These are phyloP conservation scores for Drosophila cognata DNA, from an alignment of 2,888 invertebrate species.

Conservation along the genomic window DNA sequence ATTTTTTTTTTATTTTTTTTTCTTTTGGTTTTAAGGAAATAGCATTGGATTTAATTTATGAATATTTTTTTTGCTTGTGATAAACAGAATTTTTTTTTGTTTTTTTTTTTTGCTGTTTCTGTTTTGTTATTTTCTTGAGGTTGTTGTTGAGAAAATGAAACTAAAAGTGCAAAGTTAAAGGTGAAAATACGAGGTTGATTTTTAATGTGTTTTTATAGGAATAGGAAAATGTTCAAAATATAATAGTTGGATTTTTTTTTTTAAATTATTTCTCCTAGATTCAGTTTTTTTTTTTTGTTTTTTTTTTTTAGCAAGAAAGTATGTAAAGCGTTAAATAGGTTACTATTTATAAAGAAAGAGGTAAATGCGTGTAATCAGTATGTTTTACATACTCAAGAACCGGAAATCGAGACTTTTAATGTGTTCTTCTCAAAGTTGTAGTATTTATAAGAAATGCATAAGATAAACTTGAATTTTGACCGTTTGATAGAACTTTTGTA, in stretches of 20 bases:
- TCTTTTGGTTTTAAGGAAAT: not conserved
- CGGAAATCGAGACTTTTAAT: conserved; percentile 32
- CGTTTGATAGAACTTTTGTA: conserved; percentile 4
- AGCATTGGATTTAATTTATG: conserved; percentile 15
- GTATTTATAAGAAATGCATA: conserved; percentile 30
- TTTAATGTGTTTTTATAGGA: conserved; percentile 27
- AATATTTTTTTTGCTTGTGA: conserved; percentile 19
- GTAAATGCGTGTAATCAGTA: conserved; percentile 41
- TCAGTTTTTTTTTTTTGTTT: conserved; percentile 9
- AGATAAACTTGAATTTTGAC: conserved; percentile 15
- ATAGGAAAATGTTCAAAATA: conserved; percentile 56
- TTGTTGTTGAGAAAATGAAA: conserved; percentile 67
- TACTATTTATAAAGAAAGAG: conserved; percentile 42
- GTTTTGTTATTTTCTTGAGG: conserved; percentile 44
- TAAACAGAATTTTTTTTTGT: conserved; percentile 9
- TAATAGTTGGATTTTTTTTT: conserved; percentile 25
- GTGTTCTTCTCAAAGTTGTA: conserved; percentile 21
- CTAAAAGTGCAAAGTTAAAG: conserved; percentile 80
- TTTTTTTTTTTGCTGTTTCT: conserved; percentile 32
- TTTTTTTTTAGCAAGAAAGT: conserved; percentile 36
- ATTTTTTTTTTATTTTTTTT: not conserved
- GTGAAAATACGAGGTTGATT: conserved; percentile 48
- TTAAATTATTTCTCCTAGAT: conserved; percentile 27
- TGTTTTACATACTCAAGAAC: conserved; percentile 37
- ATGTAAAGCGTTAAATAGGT: conserved; percentile 50